A percentile compares a stretch with the other conserved stretches of the same genome.
phyloP scores from a whole-genome alignment of 2,797 vertebrate genomes.

The Hemibagrus guttatus region DNA sequence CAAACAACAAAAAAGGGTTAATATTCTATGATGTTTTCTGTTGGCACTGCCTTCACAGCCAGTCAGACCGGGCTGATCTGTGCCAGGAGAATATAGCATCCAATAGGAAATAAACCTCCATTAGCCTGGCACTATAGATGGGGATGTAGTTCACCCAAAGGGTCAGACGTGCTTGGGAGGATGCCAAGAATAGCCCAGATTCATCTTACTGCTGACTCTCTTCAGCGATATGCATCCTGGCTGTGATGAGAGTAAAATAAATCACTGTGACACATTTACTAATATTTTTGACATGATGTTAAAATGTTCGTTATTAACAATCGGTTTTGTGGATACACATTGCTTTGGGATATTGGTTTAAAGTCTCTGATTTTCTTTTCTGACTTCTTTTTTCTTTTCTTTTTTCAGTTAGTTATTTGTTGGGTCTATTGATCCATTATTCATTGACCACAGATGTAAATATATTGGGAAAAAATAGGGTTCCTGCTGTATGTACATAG shows the following conservation, averaged over 20 bases:
- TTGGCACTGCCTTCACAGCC: slow-evolving; percentile 71
- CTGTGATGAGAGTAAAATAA: slow-evolving; percentile 34
- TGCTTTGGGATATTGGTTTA: slow-evolving; percentile 59
- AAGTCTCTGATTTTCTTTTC: slow-evolving; percentile 31
- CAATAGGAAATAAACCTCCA: slow-evolving; percentile 75
- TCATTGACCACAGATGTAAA: slow-evolving; percentile 79
- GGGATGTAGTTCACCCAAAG: slow-evolving; percentile 81
- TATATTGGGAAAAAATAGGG: slow-evolving; percentile 74
- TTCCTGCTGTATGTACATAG: slow-evolving; percentile 68
- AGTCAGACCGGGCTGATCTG: slow-evolving; percentile 67
- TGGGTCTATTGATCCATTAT: slow-evolving; percentile 67
- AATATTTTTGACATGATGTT: slow-evolving; percentile 36
- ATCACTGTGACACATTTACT: slow-evolving; percentile 32
- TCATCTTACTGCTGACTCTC: slow-evolving; percentile 48
- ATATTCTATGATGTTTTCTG: slow-evolving; percentile 85
- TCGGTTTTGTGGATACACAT: background rate
- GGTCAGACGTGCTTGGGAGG: slow-evolving; percentile 74
- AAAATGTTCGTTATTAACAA: slow-evolving; percentile 26
- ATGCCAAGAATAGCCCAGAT: slow-evolving; percentile 72
- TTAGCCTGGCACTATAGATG: slow-evolving; percentile 72
- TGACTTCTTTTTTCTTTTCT: background rate
- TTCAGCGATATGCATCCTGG: slow-evolving; percentile 7
- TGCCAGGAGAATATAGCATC: slow-evolving; percentile 76
- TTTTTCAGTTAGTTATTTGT: slow-evolving; percentile 36
- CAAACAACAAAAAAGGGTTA: slow-evolving; percentile 84